phyloP scores from a whole-genome alignment of 2,113 vertebrate genomes.

The Pachycephala philippinensis region DNA sequence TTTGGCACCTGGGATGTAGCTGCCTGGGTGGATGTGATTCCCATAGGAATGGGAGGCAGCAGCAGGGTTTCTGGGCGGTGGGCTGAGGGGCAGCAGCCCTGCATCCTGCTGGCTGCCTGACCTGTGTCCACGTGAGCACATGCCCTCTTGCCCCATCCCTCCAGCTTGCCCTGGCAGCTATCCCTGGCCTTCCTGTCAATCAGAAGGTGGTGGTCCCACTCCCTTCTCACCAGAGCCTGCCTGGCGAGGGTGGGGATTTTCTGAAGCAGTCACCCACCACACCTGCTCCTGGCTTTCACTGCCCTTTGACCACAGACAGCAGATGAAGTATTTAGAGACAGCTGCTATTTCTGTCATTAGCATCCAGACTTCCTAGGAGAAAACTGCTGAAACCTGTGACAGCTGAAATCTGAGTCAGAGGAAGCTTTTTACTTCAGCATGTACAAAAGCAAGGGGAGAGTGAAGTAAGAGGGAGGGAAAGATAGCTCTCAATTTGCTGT shows the following conservation, averaged over 20 bases:
- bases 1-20: not conserved
- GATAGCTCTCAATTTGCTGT: not conserved
- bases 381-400: constrained; percentile 7
- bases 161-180: not conserved
- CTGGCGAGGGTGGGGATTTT: not conserved
- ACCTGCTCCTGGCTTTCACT: not conserved
- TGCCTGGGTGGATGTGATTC: not conserved
- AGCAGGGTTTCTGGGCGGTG: not conserved
- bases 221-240: not conserved
- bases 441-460: not conserved
- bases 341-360: constrained; percentile 13
- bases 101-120: not conserved
- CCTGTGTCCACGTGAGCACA: not conserved
- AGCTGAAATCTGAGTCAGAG: constrained; percentile 43
- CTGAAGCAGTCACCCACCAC: not conserved
- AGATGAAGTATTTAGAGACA: not conserved
- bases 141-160: not conserved
- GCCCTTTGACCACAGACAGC: not conserved
- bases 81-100: not conserved
- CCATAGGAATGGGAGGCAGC: not conserved
- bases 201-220: not conserved
- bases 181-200: not conserved
- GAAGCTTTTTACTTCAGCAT: not conserved
- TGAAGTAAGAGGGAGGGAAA: not conserved
- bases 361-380: not conserved